phyloP scores from a whole-genome alignment of 1,140 invertebrate species.

The Manduca sexta region DNA sequence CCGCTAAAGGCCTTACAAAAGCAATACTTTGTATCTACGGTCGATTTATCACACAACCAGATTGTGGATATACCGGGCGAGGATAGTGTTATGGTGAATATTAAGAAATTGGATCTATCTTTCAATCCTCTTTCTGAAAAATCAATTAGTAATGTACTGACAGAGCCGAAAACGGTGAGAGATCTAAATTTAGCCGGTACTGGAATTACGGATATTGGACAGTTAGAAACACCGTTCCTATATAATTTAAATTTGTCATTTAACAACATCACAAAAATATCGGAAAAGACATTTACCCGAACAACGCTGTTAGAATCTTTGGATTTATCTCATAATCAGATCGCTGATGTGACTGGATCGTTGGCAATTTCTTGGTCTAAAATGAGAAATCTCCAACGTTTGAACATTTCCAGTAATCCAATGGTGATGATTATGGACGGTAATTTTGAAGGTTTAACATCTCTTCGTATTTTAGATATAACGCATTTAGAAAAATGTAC shows the following conservation, averaged over 20 bases:
- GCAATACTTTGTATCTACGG: constrained; percentile 84
- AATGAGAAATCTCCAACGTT: constrained; percentile 77
- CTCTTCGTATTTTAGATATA: constrained; percentile 79
- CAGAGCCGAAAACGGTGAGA: constrained; percentile 90
- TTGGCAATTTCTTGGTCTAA: constrained; percentile 78
- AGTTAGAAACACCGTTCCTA: constrained; percentile 91
- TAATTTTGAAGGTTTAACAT: constrained; percentile 81
- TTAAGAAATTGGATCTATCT: constrained; percentile 90
- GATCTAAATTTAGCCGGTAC: constrained; percentile 87
- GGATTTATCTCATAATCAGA: constrained; percentile 84
- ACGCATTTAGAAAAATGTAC: constrained; percentile 79
- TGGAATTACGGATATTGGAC: constrained; percentile 78
- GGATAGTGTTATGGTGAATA: constrained; percentile 88
- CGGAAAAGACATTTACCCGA: constrained; percentile 80
- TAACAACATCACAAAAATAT: constrained; percentile 82
- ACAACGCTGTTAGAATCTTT: constrained; percentile 85
- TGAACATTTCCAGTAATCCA: constrained; percentile 88
- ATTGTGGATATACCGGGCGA: constrained; percentile 86
- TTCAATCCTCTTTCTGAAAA: constrained; percentile 86
- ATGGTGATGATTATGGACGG: constrained; percentile 81
- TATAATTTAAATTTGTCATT: constrained; percentile 85
- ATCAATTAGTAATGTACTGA: constrained; percentile 83
- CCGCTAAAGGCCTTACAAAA: constrained; percentile 85
- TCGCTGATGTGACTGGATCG: constrained; percentile 75
- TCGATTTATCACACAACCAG: constrained; percentile 87